phyloP scores from a whole-genome alignment of 2,113 vertebrate species.

The Trichomycterus rosablanca region DNA sequence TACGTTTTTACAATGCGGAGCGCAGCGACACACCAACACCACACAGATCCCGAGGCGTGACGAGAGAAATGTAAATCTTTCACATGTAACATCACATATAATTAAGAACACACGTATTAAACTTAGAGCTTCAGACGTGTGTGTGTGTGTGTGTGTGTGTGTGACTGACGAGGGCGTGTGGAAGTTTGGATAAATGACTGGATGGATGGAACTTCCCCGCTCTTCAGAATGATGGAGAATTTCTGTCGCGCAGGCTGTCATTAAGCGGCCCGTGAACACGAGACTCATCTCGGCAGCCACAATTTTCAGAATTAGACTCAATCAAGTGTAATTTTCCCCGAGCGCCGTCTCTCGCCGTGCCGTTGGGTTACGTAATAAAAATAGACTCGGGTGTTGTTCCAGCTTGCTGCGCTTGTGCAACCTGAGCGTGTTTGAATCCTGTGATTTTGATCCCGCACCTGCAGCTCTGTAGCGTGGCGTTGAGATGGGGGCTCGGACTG shows the following conservation, averaged over 20 bases:
- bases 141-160: constrained; percentile 20
- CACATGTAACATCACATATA: constrained; percentile 42
- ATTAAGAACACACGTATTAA: too few relatives aligned
- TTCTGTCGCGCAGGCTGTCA: constrained; percentile 55
- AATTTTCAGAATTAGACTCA: constrained; percentile 60
- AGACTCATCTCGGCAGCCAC: constrained; percentile 51
- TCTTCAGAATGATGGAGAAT: constrained; percentile 50
- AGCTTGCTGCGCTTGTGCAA: constrained; percentile 50
- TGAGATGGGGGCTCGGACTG: too few relatives aligned
- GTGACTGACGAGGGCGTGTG: constrained; percentile 36
- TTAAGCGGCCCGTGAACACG: constrained; percentile 59
- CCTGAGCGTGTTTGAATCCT: constrained; percentile 39
- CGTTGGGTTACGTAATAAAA: constrained; percentile 53
- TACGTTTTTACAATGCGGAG: constrained; percentile 66
- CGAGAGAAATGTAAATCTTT: constrained; percentile 38
- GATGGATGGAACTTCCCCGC: too few relatives aligned
- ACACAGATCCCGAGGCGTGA: constrained; percentile 54
- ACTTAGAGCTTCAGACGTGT: constrained; percentile 31
- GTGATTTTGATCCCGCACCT: constrained; percentile 32
- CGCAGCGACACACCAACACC: constrained; percentile 63
- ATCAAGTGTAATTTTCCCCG: constrained; percentile 72
- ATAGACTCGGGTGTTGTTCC: constrained; percentile 59
- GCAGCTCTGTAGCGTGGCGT: too few relatives aligned
- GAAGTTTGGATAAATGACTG: too few relatives aligned
- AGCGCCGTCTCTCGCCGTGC: constrained; percentile 58